Percentiles rank a stretch among this genome's conserved stretches.
phyloP scores from a whole-genome alignment of 1,140 invertebrate genomes.

The Drosophila fuyamai region DNA sequence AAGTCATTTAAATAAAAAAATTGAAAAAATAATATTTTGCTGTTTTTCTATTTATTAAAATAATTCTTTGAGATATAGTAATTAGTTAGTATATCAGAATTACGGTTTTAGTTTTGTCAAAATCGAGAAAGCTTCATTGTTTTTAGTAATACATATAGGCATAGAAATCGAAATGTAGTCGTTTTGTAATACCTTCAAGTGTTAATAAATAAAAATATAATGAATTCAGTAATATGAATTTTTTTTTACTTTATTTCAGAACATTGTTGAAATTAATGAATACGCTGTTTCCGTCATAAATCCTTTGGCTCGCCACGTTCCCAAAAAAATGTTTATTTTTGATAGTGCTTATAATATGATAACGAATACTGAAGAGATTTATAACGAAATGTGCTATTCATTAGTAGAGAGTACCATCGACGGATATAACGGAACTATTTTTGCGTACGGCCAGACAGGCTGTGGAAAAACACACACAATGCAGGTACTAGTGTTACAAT shows the following conservation, averaged over 20 bases:
- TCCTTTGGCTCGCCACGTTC: slow-evolving; percentile 84
- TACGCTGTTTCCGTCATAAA: slow-evolving; percentile 84
- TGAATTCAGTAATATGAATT: not conserved
- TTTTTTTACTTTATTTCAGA: slow-evolving; percentile 85
- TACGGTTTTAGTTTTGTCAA: too few species aligned
- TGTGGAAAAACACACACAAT: slow-evolving; percentile 94
- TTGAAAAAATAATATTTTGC: too few species aligned
- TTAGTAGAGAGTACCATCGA: slow-evolving; percentile 94
- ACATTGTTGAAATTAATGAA: slow-evolving; percentile 90
- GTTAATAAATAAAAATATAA: too few species aligned
- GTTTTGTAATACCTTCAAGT: too few species aligned
- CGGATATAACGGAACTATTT: slow-evolving; percentile 95
- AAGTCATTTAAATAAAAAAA: too few species aligned
- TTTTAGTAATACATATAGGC: too few species aligned
- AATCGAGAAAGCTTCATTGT: too few species aligned
- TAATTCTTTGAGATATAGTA: too few species aligned
- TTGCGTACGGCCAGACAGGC: slow-evolving; percentile 95
- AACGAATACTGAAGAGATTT: slow-evolving; percentile 92
- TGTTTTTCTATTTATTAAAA: too few species aligned
- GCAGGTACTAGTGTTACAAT: slow-evolving; percentile 87
- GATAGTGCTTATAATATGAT: slow-evolving; percentile 93
- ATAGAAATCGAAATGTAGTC: too few species aligned
- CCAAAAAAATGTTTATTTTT: slow-evolving; percentile 91
- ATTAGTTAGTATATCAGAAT: too few species aligned
- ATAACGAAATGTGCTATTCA: slow-evolving; percentile 95